Evolutionary conservation across 2,113 vertebrate genomes (phyloP).

Genomic region (Xerus inauris): DNA sequence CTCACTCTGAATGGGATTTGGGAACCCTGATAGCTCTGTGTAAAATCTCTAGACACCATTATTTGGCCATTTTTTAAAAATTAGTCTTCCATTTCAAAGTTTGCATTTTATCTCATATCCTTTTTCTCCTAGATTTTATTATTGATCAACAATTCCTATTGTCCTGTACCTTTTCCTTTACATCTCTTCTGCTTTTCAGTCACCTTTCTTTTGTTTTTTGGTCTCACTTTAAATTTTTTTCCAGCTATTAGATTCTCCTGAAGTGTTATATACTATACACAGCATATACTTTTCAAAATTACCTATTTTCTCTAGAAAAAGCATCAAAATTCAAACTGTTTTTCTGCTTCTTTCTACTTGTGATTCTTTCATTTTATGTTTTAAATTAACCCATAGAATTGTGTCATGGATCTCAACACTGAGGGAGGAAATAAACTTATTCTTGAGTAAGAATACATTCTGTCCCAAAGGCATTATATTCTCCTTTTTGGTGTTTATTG

Average conservation of each 20-base stretch:
- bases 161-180: neutral
- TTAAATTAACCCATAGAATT: neutral
- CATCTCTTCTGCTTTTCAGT: neutral
- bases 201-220: neutral
- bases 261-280: neutral
- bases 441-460: neutral
- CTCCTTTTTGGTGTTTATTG: neutral
- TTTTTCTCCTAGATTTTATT: neutral
- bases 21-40: fast-evolving
- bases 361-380: neutral
- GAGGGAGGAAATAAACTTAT: neutral
- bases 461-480: neutral
- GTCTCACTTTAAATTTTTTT: neutral
- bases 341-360: neutral
- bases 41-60: neutral
- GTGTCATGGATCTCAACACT: neutral
- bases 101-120: neutral
- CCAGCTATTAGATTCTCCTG: neutral
- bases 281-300: neutral
- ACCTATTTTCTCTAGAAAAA: neutral
- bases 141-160: neutral
- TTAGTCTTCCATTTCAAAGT: neutral
- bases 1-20: neutral
- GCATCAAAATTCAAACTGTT: neutral
- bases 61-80: neutral